Base-by-base conservation (phyloP, 1,140 invertebrate genomes). In the Aphelenchoides avenae region DNA sequence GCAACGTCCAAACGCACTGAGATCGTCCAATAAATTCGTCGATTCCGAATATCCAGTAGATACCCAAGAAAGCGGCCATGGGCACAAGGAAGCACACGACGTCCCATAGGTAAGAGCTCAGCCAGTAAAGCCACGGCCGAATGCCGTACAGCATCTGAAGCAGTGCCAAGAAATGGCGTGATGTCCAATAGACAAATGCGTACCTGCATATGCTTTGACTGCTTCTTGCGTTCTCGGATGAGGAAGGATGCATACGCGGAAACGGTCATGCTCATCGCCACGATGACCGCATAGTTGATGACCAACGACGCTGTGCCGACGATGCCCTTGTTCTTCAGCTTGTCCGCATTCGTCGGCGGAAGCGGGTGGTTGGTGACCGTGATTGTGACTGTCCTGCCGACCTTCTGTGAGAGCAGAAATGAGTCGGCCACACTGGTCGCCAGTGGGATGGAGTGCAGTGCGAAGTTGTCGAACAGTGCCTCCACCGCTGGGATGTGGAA, bases 71-170 rank as follows among this genome's bases (percentile, higher is more conserved):
- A 13, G 42, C 18, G 5, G 40, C 26, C 4, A 26, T 9, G 11
- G 64, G 64, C 2, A 66, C 11, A 9, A 68, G 24, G 29, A 36
- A 66, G 30, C 27, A 66, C 62, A 84, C 79, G 70, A 83, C 76
- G 73, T 85, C 85, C 82, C 83, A 85, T n/a, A 78, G 52, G 63
- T 79, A 84, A 49, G 81, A 80, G 49, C 80, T 73, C 2, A 82
- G 52, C 82, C 82, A 83, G 55, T 81, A 83, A 5, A 77, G 65
- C 7, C 76, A 61, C 20, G 81, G 80, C 56, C 82, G 82, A 3
- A 85, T 79, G 7, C 82, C 81, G 33, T 77, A 78, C 3, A 85
- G 82, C 68, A 85, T 81, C 72, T 85, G 84, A n/a, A 84, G 66
- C 40, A 37, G 27, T 57, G 48, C 30, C 9, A 13, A 54, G 44